A percentile compares a stretch with the other conserved stretches of the same genome.
phyloP scores from a whole-genome alignment of 2,113 vertebrate genomes.

The Pogonocichla stellata region DNA sequence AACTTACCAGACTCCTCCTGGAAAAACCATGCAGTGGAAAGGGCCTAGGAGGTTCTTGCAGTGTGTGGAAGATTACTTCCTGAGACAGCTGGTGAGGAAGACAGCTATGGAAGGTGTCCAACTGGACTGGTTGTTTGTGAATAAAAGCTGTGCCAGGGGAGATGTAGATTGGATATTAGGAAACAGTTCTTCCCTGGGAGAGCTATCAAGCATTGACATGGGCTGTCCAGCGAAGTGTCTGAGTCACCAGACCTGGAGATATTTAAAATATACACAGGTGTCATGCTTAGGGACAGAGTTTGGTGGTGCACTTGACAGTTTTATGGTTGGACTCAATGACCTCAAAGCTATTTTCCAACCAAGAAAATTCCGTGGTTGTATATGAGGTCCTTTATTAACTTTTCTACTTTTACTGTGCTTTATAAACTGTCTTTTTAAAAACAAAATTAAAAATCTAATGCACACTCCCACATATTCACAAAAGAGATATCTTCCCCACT shows the following conservation, averaged over 20 bases:
- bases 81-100: neutral
- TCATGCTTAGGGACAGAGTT: neutral
- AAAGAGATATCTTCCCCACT: accelerated
- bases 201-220: neutral
- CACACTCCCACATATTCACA: accelerated
- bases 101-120: neutral
- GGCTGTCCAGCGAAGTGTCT: neutral
- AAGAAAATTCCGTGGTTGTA: neutral
- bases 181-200: neutral
- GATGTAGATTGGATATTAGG: neutral
- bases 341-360: neutral
- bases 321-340: neutral
- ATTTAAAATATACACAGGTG: neutral
- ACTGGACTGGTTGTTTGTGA: neutral
- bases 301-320: neutral
- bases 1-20: neutral
- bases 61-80: neutral
- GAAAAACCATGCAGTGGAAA: neutral
- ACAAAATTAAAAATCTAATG: neutral
- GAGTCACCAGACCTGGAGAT: neutral
- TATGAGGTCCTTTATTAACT: neutral
- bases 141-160: neutral
- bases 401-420: neutral
- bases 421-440: neutral
- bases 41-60: neutral